Conservation (phyloP, 2,797 vertebrate species). For the Intellagama lesueurii region DNA sequence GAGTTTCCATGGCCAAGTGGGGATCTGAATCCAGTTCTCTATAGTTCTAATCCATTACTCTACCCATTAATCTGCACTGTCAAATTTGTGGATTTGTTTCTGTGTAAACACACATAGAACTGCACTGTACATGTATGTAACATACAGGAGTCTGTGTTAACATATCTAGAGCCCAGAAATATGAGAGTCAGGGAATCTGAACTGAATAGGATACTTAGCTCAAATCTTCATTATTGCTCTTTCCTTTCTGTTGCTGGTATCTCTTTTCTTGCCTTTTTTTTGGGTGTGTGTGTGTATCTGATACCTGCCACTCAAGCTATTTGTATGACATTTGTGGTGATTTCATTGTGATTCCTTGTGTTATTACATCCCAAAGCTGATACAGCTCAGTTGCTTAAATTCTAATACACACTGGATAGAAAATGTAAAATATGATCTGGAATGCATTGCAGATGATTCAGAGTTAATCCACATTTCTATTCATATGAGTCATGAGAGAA, state of each 20-base stretch:
- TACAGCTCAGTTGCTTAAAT: constrained; percentile 34
- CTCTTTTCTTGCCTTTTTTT: neutral
- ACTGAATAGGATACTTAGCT: neutral
- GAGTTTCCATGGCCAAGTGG: no score
- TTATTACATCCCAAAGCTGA: constrained; percentile 33
- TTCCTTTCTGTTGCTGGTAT: neutral
- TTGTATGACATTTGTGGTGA: constrained; percentile 23
- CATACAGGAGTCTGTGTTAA: neutral
- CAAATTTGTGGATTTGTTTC: neutral
- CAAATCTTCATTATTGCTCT: constrained; percentile 1
- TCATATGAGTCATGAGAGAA: constrained; percentile 59
- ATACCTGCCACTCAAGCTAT: constrained; percentile 2
- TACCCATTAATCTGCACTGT: no score
- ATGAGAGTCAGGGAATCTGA: constrained; percentile 10
- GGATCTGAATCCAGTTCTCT: no score
- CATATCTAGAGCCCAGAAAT: constrained; percentile 6
- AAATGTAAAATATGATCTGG: constrained; percentile 46
- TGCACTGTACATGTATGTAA: neutral
- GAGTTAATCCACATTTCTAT: constrained; percentile 64
- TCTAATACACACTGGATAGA: constrained; percentile 21
- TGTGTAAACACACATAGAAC: neutral
- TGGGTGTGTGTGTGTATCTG: neutral
- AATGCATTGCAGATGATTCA: constrained; percentile 55
- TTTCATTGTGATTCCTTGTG: constrained; percentile 18
- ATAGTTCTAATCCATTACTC: no score